Conservation (phyloP, 1,140 invertebrate genomes). For the Achatina immaculata region DNA sequence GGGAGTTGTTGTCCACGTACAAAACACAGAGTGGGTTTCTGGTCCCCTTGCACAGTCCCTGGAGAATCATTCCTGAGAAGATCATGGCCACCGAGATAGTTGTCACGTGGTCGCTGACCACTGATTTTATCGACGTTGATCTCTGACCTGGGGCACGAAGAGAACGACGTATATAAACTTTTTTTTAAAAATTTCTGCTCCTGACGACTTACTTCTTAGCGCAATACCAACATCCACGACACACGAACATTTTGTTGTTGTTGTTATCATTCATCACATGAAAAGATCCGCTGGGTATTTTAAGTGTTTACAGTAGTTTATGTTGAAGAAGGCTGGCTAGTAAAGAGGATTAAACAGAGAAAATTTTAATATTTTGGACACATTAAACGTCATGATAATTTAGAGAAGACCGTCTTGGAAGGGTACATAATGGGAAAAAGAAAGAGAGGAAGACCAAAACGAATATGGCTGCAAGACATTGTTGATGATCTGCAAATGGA, state of each 20-base stretch:
- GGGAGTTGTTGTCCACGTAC: conserved; percentile 40
- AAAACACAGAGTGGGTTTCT: conserved; percentile 23
- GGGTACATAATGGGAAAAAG: no score
- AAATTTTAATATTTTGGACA: no score
- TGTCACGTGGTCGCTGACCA: neutral
- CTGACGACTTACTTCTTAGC: neutral
- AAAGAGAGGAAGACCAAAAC: no score
- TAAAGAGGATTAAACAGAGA: no score
- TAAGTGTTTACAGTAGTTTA: no score
- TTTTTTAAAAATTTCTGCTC: neutral
- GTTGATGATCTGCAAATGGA: no score
- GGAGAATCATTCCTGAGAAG: conserved; percentile 20
- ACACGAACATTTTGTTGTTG: neutral
- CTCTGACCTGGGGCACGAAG: neutral
- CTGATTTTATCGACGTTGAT: neutral
- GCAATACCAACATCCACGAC: neutral
- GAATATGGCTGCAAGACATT: no score
- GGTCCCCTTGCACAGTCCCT: conserved; percentile 40
- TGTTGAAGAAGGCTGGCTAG: no score
- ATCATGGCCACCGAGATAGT: conserved; percentile 33
- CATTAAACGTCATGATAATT: no score
- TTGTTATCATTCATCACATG: neutral
- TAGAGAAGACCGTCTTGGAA: no score
- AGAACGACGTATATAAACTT: neutral
- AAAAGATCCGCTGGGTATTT: neutral